Evolutionary conservation across 2,888 invertebrate genomes (phyloP).

Genomic region (Barypeithes pellucidus): DNA sequence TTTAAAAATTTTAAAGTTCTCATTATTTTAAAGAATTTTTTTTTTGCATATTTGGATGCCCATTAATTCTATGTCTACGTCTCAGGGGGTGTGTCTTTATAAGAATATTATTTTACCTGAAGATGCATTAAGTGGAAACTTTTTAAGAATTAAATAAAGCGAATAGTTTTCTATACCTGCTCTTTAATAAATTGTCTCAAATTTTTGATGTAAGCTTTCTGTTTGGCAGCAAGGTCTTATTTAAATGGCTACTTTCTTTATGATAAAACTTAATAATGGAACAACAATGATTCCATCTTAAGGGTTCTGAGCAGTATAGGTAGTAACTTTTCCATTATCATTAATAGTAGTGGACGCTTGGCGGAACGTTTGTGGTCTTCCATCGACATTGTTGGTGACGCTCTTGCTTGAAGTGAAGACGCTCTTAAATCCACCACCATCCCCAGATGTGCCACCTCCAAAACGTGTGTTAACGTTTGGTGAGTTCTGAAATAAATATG

Average conservation of each 20-base stretch:
- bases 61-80: too few species aligned
- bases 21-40: too few species aligned
- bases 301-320: constrained; percentile 74
- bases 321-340: constrained; percentile 82
- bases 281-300: constrained; percentile 52
- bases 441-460: constrained; percentile 60
- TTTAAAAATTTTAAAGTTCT: too few species aligned
- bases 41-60: too few species aligned
- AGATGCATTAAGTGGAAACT: too few species aligned
- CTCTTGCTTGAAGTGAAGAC: constrained; percentile 80
- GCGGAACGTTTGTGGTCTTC: constrained; percentile 73
- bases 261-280: neutral
- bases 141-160: too few species aligned
- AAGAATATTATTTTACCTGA: too few species aligned
- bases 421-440: constrained; percentile 68
- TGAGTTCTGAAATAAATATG: constrained; percentile 67
- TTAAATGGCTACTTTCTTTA: neutral
- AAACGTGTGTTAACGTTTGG: constrained; percentile 73
- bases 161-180: too few species aligned
- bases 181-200: too few species aligned
- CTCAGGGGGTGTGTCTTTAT: too few species aligned
- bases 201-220: too few species aligned
- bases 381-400: constrained; percentile 75
- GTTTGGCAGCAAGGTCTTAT: neutral
- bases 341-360: constrained; percentile 79